Evolutionary conservation across 2,113 vertebrate genomes (phyloP).

Genomic region (Mesembrinibis cayennensis): DNA sequence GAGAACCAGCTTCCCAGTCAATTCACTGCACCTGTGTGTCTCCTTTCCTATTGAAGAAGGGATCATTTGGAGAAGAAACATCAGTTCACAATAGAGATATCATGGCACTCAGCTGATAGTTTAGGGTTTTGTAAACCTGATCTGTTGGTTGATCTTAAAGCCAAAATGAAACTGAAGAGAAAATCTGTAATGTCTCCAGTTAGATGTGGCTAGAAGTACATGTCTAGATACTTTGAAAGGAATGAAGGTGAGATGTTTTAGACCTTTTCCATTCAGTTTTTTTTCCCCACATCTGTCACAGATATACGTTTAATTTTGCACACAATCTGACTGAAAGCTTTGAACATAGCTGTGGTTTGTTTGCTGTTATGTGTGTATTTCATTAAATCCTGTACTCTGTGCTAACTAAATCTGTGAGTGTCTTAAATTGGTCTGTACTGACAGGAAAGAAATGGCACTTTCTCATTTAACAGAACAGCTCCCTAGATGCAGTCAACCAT

Average conservation of each 20-base stretch:
- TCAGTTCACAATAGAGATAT: background rate
- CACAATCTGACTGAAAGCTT: background rate
- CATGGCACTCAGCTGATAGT: background rate
- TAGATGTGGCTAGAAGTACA: background rate
- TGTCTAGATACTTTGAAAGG: background rate
- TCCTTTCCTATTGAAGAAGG: background rate
- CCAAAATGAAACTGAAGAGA: background rate
- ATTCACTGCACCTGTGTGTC: background rate
- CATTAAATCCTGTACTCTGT: conserved; percentile 29
- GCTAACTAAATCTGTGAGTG: conserved; percentile 46
- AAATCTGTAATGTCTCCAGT: background rate
- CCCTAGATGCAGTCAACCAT: conserved; percentile 66
- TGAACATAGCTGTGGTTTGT: background rate
- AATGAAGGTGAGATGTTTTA: background rate
- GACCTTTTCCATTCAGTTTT: background rate
- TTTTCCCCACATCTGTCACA: background rate
- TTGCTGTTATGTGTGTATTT: conserved; percentile 31
- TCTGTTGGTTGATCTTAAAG: background rate
- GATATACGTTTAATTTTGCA: background rate
- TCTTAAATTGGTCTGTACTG: conserved; percentile 62
- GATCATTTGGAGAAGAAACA: background rate
- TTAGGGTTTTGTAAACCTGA: background rate
- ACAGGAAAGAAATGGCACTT: conserved; percentile 60
- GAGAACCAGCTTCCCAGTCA: background rate
- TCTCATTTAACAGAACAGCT: conserved; percentile 66